These are phyloP conservation scores for Sesia apiformis DNA, from an alignment of 2,888 invertebrate genomes.

Conservation along the genomic window DNA sequence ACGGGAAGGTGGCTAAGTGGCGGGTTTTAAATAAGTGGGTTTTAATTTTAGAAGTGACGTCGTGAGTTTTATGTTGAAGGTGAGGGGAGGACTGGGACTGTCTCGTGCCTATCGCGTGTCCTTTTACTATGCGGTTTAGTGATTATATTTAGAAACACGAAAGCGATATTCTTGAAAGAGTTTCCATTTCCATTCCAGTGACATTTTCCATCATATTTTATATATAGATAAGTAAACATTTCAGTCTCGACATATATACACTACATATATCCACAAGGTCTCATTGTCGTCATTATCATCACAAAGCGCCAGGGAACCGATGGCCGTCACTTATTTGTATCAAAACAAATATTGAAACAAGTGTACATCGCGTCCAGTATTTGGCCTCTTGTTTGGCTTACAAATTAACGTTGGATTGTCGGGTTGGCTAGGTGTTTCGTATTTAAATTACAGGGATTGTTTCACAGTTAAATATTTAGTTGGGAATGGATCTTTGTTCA, in stretches of 20 bases:
- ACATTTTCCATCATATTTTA: constrained; percentile 22
- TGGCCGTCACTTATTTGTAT: constrained; percentile 66
- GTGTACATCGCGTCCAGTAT: constrained; percentile 63
- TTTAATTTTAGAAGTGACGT: constrained; percentile 72
- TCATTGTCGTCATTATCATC: constrained; percentile 56
- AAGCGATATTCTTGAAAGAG: constrained; percentile 7
- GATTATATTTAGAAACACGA: constrained; percentile 33
- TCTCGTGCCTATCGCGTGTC: constrained; percentile 64
- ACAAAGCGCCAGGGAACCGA: constrained; percentile 54
- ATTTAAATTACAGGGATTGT: constrained; percentile 18
- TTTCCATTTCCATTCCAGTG: background rate
- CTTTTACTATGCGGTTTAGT: constrained; percentile 31
- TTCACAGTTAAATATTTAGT: background rate
- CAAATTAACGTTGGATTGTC: constrained; percentile 68
- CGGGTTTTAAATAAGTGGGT: constrained; percentile 67
- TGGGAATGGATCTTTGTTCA: constrained; percentile 1
- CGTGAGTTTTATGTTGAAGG: constrained; percentile 43
- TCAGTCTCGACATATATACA: constrained; percentile 24
- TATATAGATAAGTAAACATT: constrained; percentile 15
- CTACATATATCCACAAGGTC: constrained; percentile 44
- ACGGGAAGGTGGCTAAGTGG: constrained; percentile 71
- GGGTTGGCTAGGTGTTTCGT: constrained; percentile 33
- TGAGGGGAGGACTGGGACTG: constrained; percentile 62
- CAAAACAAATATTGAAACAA: constrained; percentile 69
- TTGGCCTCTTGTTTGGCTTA: constrained; percentile 53